A percentile compares a stretch with the other conserved stretches of the same genome.
These are phyloP conservation scores for Agrilus biguttatus DNA, from an alignment of 2,888 invertebrate genomes.

Conservation along the genomic window DNA sequence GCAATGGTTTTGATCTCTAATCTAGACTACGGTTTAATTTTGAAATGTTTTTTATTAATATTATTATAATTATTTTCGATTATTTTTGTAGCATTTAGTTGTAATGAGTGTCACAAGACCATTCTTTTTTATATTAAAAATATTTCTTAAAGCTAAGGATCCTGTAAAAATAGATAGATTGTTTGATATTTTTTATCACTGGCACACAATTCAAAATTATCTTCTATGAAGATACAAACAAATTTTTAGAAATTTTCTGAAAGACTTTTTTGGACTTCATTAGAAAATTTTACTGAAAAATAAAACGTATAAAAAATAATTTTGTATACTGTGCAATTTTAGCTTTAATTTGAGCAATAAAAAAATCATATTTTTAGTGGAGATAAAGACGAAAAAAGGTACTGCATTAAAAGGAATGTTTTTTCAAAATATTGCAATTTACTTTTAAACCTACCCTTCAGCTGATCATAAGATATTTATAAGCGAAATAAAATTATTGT, in stretches of 20 bases:
- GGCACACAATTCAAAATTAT: slow-evolving; percentile 17
- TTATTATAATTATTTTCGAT: slow-evolving; percentile 15
- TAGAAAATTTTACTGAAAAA: too few species aligned
- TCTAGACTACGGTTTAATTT: slow-evolving; percentile 13
- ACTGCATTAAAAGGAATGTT: too few species aligned
- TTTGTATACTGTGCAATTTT: too few species aligned
- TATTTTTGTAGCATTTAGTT: slow-evolving; percentile 17
- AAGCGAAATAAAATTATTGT: too few species aligned
- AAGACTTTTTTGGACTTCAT: slow-evolving; percentile 1
- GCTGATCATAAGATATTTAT: too few species aligned
- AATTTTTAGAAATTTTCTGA: slow-evolving; percentile 6
- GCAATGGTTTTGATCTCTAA: slow-evolving; percentile 32
- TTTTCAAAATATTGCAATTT: too few species aligned
- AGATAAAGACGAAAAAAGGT: too few species aligned
- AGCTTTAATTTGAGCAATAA: too few species aligned
- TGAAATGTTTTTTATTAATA: slow-evolving; percentile 2
- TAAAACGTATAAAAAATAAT: too few species aligned
- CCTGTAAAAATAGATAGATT: slow-evolving; percentile 9
- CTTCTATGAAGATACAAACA: slow-evolving; percentile 24
- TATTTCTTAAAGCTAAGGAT: slow-evolving; percentile 3
- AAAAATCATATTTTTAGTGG: too few species aligned
- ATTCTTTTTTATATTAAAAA: slow-evolving; percentile 8
- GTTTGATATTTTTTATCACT: slow-evolving; percentile 15
- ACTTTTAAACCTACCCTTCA: too few species aligned
- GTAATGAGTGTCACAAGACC: slow-evolving; percentile 2